These are phyloP conservation scores for Symphodus melops DNA, from an alignment of 2,113 vertebrate genomes.

Conservation along the genomic window DNA sequence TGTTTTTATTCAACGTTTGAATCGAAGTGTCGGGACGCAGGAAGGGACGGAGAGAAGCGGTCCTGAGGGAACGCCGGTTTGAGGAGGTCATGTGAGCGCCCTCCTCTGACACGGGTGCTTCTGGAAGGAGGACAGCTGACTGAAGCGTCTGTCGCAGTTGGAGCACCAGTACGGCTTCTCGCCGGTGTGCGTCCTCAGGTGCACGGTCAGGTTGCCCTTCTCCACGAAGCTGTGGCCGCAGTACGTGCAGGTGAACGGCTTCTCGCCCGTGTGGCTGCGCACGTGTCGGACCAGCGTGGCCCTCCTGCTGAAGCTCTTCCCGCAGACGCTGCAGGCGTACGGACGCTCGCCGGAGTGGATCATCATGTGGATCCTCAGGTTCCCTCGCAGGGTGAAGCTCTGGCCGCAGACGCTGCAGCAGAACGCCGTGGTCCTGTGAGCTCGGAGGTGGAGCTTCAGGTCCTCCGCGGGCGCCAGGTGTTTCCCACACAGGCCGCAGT, in stretches of 20 bases:
- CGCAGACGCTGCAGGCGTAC: slow-evolving; percentile 41
- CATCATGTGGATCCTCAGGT: slow-evolving; percentile 51
- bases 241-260: slow-evolving; percentile 39
- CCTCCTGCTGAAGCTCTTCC: slow-evolving; percentile 40
- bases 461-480: neutral
- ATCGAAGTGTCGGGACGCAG: no score
- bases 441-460: slow-evolving; percentile 23
- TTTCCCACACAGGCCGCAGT: slow-evolving; percentile 39
- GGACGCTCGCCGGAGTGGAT: slow-evolving; percentile 58
- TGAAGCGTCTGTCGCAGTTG: slow-evolving; percentile 37
- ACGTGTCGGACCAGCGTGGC: slow-evolving; percentile 46
- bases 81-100: neutral
- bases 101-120: slow-evolving; percentile 47
- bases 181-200: slow-evolving; percentile 52
- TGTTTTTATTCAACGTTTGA: no score
- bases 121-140: slow-evolving; percentile 44
- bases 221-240: slow-evolving; percentile 52
- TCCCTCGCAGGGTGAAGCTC: slow-evolving; percentile 43
- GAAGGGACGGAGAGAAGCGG: no score
- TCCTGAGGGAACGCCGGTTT: no score
- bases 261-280: slow-evolving; percentile 57
- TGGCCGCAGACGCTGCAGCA: slow-evolving; percentile 45
- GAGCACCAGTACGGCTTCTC: slow-evolving; percentile 52
- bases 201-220: slow-evolving; percentile 57
- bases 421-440: slow-evolving; percentile 20